Conservation (phyloP, 2,797 vertebrate species). For the Eleutherodactylus coqui region DNA sequence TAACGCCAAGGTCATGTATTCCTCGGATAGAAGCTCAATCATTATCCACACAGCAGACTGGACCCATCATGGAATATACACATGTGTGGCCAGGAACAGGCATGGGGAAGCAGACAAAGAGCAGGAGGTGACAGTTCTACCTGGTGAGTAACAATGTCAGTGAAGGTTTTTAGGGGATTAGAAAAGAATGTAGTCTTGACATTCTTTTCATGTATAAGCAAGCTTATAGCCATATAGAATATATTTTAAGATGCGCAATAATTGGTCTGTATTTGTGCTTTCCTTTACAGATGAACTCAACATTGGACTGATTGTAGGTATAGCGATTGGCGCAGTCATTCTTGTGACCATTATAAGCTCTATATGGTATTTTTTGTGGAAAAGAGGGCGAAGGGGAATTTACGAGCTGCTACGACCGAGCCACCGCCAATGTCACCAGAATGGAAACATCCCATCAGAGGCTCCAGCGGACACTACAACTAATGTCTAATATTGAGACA, state of each 20-base stretch:
- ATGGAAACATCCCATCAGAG: not conserved
- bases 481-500: not conserved
- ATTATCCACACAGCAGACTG: not conserved
- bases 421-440: not conserved
- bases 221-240: no score
- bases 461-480: not conserved
- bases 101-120: not conserved
- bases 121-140: not conserved
- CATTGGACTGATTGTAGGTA: not conserved
- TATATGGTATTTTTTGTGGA: no score
- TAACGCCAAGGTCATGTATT: not conserved
- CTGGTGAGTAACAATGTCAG: not conserved
- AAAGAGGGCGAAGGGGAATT: not conserved
- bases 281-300: not conserved
- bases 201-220: no score
- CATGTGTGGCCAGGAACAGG: not conserved
- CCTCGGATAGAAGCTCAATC: not conserved
- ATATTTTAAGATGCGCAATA: no score
- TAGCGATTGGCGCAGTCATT: not conserved
- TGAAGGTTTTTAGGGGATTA: not conserved
- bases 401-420: not conserved
- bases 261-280: not conserved
- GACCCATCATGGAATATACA: conserved; percentile 23
- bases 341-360: fast-evolving
- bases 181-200: no score